Evolutionary conservation across 2,113 vertebrate species (phyloP).

Genomic region (Xyrauchen texanus): DNA sequence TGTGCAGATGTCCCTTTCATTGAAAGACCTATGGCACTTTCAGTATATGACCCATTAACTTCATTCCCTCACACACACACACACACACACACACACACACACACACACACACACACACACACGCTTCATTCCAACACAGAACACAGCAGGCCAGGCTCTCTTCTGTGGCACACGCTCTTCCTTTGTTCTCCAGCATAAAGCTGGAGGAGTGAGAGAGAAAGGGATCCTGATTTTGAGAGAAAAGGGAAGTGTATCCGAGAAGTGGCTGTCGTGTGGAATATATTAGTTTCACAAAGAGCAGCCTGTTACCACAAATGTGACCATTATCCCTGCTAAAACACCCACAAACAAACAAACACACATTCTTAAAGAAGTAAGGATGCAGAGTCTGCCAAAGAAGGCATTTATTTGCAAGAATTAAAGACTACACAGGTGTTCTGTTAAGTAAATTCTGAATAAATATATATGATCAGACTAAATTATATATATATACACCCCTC

Average conservation of each 20-base stretch:
- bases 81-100: neutral
- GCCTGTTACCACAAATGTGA: constrained; percentile 23
- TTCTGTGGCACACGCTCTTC: constrained; percentile 28
- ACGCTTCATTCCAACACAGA: constrained; percentile 35
- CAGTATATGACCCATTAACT: neutral
- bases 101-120: neutral
- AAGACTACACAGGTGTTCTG: too few species aligned
- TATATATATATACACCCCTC: too few species aligned
- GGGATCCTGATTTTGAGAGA: constrained; percentile 7
- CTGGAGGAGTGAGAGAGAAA: neutral
- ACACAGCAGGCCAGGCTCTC: neutral
- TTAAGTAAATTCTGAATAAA: too few species aligned
- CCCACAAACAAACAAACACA: too few species aligned
- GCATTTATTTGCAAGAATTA: too few species aligned
- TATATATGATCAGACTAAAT: too few species aligned
- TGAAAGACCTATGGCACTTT: neutral
- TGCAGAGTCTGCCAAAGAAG: too few species aligned
- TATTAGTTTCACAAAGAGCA: constrained; percentile 14
- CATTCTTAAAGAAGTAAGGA: too few species aligned
- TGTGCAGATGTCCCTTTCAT: constrained; percentile 28
- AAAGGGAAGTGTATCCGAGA: constrained; percentile 20
- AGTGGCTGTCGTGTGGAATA: constrained; percentile 24
- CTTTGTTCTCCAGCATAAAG: constrained; percentile 43
- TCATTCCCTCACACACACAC: constrained; percentile 8
- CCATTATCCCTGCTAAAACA: neutral